Evolutionary conservation across 2,113 vertebrate species (phyloP).

Genomic region (Alces alces): DNA sequence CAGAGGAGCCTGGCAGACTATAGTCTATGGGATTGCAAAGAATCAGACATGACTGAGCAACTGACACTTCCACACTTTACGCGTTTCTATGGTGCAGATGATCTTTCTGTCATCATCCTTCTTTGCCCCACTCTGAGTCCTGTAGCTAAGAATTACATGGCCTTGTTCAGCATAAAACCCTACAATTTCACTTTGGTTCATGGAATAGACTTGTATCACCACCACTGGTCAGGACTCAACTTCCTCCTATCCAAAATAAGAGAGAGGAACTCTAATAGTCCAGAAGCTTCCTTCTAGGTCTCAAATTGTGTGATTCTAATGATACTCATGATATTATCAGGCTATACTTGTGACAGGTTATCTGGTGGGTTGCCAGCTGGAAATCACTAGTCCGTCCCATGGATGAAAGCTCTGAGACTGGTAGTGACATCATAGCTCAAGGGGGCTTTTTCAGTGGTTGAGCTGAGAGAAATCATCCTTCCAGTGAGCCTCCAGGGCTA

Average conservation of each 20-base stretch:
- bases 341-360: neutral
- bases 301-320: neutral
- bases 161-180: neutral
- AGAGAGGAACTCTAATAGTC: neutral
- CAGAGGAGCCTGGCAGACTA: neutral
- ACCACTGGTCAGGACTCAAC: neutral
- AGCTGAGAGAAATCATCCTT: neutral
- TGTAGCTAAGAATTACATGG: neutral
- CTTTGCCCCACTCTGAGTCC: neutral
- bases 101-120: neutral
- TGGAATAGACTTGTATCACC: neutral
- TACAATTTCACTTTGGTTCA: neutral
- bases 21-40: neutral
- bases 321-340: neutral
- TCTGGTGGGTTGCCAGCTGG: neutral
- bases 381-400: neutral
- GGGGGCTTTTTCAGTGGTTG: neutral
- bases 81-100: neutral
- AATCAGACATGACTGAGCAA: neutral
- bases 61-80: neutral
- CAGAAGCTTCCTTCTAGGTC: neutral
- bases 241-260: neutral
- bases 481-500: neutral
- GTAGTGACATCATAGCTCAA: neutral
- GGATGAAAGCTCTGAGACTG: neutral